phyloP scores from a whole-genome alignment of 2,113 vertebrate species.

The Tragelaphus scriptus region DNA sequence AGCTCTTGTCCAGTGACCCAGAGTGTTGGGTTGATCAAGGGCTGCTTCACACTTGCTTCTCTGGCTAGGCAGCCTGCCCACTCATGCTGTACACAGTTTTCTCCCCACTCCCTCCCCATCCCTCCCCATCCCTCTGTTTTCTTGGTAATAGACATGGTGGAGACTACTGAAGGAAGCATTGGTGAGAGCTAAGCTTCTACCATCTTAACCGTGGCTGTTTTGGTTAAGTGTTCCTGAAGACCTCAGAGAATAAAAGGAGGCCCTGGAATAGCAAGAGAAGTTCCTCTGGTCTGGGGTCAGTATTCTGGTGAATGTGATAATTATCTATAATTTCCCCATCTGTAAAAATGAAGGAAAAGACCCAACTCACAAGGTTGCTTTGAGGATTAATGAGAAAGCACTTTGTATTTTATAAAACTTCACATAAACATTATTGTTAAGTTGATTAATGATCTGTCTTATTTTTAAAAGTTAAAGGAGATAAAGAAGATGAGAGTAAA shows the following conservation, averaged over 20 bases:
- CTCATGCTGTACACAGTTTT: background rate
- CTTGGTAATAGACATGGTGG: background rate
- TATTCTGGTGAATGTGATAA: background rate
- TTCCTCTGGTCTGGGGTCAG: background rate
- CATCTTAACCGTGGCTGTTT: background rate
- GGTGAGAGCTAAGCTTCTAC: background rate
- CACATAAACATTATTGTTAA: background rate
- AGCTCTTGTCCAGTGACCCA: background rate
- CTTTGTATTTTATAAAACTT: background rate
- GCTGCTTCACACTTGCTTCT: background rate
- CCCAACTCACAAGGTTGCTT: background rate
- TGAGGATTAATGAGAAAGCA: background rate
- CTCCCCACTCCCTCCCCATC: background rate
- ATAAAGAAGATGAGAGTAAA: background rate
- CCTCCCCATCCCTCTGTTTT: background rate
- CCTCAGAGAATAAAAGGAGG: background rate
- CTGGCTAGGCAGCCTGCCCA: background rate
- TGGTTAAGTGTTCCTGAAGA: background rate
- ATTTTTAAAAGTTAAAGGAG: slow-evolving; percentile 23
- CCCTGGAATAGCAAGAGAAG: background rate
- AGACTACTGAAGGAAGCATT: background rate
- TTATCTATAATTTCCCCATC: background rate
- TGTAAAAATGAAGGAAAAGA: background rate
- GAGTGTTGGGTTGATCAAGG: background rate
- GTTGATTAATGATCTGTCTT: background rate